phyloP scores from a whole-genome alignment of 1,140 invertebrate genomes.

The Bradysia coprophila region DNA sequence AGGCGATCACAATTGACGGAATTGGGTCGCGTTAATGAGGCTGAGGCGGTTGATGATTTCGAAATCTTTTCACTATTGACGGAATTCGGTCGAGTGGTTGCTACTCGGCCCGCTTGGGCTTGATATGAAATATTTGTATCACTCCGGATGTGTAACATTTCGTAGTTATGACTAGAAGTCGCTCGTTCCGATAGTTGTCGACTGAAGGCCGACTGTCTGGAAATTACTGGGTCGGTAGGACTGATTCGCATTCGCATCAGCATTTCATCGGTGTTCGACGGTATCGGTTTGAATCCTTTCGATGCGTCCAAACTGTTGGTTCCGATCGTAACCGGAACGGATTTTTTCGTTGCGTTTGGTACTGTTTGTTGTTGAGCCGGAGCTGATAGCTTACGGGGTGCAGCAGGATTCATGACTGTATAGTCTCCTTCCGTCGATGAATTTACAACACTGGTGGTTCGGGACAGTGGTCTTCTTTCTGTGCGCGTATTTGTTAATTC shows the following conservation, averaged over 20 bases:
- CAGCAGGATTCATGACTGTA: slow-evolving; percentile 3
- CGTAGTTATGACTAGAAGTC: slow-evolving; percentile 6
- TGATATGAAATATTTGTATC: slow-evolving; percentile 14
- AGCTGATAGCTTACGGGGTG: too few relatives aligned
- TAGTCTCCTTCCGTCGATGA: slow-evolving; percentile 1
- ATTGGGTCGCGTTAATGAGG: slow-evolving; percentile 4
- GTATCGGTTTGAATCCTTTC: slow-evolving; percentile 3
- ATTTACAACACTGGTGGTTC: neutral
- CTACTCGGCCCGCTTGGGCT: slow-evolving; percentile 10
- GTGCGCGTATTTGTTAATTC: neutral
- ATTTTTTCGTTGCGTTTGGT: neutral
- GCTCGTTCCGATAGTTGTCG: slow-evolving; percentile 3
- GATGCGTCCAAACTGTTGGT: too few relatives aligned
- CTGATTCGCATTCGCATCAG: neutral
- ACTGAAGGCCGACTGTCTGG: neutral
- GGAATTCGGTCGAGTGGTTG: slow-evolving; percentile 15
- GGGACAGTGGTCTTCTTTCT: neutral
- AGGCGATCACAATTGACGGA: slow-evolving; percentile 3
- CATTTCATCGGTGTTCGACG: slow-evolving; percentile 5
- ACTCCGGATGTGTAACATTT: slow-evolving; percentile 18
- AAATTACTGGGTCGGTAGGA: neutral
- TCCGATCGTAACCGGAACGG: neutral
- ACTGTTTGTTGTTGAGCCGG: neutral
- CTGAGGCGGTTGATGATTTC: slow-evolving; percentile 6
- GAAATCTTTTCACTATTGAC: slow-evolving; percentile 15